Evolutionary conservation across 2,797 vertebrate genomes (phyloP), one percentile per base, ranked within the genome.

Genomic region (Varecia variegata): DNA sequence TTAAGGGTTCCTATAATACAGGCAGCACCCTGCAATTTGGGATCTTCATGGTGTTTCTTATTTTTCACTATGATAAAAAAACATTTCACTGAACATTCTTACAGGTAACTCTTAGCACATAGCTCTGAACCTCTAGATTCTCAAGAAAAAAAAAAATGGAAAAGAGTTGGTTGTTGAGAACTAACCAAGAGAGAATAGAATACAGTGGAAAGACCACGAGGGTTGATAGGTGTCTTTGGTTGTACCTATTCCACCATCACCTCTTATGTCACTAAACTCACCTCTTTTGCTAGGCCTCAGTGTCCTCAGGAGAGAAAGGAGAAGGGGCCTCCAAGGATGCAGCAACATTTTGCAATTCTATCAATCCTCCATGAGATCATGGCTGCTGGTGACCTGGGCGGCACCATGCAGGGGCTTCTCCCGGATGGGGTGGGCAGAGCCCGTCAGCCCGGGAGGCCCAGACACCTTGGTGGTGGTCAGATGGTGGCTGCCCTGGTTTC

Each of bases 381-480:
- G n/a, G 0, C 0, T 2, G 11, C 32, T 56, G 35, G n/a, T 38
- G 54, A 65, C 96, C 67, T 85, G n/a, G 58, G 62, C 0, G 0
- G 30, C 18, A 0, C 0, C 52, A 77, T 12, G 0, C 3, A 68
- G 65, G 71, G 84, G 43, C 54, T 38, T 90, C 89, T 74, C 10
- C 45, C 18, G 0, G 43, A 90, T 60, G 27, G 93, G 94, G 79
- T 86, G 86, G 96, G 77, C 91, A 74, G 0, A 0, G 81, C 77
- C 83, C 89, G 83, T 79, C 76, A 84, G 43, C 74, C 86, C 68
- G 85, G 47, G 74, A 87, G 92, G 82, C 81, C 94, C 95, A 96
- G 95, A 17, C 96, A 94, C 96, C 96, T 97, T 96, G 74, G 97
- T 93, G 93, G 97, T 86, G 81, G 15, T 14, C 9, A 7, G 54